Conservation (phyloP, 2,888 invertebrate genomes). For the Podotricha telesiphe region DNA sequence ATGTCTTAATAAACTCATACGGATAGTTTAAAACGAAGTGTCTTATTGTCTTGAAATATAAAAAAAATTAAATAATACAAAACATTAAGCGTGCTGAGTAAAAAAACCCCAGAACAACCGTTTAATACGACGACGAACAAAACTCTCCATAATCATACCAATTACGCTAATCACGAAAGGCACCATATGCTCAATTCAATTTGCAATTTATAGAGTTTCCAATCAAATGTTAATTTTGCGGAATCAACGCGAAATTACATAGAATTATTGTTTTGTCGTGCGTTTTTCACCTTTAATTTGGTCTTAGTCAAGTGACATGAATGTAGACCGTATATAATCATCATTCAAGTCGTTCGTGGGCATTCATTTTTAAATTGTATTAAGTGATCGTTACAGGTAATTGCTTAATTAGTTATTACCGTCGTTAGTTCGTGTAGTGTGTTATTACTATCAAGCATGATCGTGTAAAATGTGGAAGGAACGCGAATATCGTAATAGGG, state of each 20-base stretch:
- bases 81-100: no score
- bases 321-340: background rate
- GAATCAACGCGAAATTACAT: constrained; percentile 47
- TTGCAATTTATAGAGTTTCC: constrained; percentile 33
- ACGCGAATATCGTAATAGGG: no score
- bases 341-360: background rate
- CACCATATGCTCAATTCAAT: constrained; percentile 43
- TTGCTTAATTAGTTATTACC: constrained; percentile 12
- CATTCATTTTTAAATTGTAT: constrained; percentile 10
- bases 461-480: background rate
- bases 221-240: constrained; percentile 48
- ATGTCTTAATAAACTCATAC: no score
- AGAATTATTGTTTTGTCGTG: constrained; percentile 50
- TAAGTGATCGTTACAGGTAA: constrained; percentile 17
- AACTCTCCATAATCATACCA: constrained; percentile 17
- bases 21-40: no score
- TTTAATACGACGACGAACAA: background rate
- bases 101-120: background rate
- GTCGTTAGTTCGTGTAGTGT: background rate
- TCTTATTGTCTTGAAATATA: no score
- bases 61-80: no score
- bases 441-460: background rate
- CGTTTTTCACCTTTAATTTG: constrained; percentile 49
- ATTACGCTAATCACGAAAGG: constrained; percentile 30
- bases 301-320: background rate